Evolutionary conservation across 2,888 invertebrate species (phyloP).

Genomic region (Chrysina gloriosa): DNA sequence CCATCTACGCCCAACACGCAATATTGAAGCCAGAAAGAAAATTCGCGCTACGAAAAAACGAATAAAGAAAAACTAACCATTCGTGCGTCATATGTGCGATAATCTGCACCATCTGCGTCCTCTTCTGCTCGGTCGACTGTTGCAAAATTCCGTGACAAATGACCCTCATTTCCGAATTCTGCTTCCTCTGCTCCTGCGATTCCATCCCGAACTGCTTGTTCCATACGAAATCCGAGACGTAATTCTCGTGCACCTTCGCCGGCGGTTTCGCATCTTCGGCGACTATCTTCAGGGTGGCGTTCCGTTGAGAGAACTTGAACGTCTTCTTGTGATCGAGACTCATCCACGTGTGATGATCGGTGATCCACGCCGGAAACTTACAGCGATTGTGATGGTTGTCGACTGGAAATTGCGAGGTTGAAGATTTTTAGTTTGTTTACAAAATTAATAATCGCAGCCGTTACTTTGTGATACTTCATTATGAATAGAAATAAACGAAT

Average conservation of each 20-base stretch:
- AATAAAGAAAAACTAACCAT: conserved; percentile 70
- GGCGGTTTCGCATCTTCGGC: conserved; percentile 58
- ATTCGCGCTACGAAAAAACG: neutral
- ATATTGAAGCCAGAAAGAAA: neutral
- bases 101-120: conserved; percentile 70
- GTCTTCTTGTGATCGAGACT: conserved; percentile 79
- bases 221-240: conserved; percentile 55
- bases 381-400: conserved; percentile 81
- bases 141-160: conserved; percentile 73
- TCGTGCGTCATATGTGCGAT: conserved; percentile 82
- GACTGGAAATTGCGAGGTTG: conserved; percentile 64
- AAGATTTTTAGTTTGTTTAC: neutral
- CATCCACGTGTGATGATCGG: conserved; percentile 83
- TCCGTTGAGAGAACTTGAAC: conserved; percentile 80
- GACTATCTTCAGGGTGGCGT: conserved; percentile 72
- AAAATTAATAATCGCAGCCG: neutral
- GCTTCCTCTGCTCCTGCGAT: conserved; percentile 60
- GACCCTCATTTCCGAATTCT: conserved; percentile 69
- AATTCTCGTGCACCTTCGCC: conserved; percentile 56
- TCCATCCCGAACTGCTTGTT: conserved; percentile 61
- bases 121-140: conserved; percentile 68
- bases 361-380: conserved; percentile 83
- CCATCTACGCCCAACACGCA: too few relatives aligned
- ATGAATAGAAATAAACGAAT: too few relatives aligned
- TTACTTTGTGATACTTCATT: too few relatives aligned